Percentiles rank a stretch among this genome's conserved stretches.
phyloP scores from a whole-genome alignment of 30 jellyfish, hydroid and myxozoan species.

The Sanderia malayensis region DNA sequence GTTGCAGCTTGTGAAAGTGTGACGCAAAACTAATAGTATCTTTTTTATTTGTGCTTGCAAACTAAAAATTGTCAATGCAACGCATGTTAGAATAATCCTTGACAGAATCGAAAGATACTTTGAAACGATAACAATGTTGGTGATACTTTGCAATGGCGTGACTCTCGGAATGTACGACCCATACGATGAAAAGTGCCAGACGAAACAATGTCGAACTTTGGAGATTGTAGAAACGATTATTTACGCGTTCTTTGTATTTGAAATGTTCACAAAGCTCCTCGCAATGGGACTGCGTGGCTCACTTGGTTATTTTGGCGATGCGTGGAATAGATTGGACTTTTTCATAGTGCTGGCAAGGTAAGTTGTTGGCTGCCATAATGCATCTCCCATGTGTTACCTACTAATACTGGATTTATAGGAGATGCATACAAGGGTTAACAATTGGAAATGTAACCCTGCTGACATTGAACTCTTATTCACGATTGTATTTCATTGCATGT shows the following conservation, averaged over 20 bases:
- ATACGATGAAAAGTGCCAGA: constrained; percentile 73
- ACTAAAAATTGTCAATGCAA: too few species aligned
- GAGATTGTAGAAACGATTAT: constrained; percentile 80
- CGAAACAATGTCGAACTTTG: constrained; percentile 66
- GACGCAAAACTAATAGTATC: too few species aligned
- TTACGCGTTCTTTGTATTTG: constrained; percentile 81
- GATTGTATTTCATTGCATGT: too few species aligned
- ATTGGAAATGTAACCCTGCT: too few species aligned
- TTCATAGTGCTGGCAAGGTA: constrained; percentile 97
- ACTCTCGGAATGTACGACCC: constrained; percentile 99
- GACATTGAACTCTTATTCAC: too few species aligned
- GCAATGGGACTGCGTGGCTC: constrained; percentile 94
- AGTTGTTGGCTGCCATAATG: too few species aligned
- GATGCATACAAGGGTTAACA: too few species aligned
- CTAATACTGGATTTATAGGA: too few species aligned
- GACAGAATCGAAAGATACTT: constrained; percentile 52
- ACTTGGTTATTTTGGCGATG: constrained; percentile 74
- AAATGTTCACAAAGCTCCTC: constrained; percentile 78
- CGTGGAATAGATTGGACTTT: constrained; percentile 92
- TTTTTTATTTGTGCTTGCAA: too few species aligned
- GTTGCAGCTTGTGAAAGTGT: too few species aligned
- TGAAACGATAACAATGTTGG: constrained; percentile 79
- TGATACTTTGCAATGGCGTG: constrained; percentile 78
- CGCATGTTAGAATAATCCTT: not conserved
- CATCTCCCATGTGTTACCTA: too few species aligned